Percentiles rank a stretch among this genome's conserved stretches.
phyloP scores from a whole-genome alignment of 2,888 invertebrate genomes.

The Drosophila austrosaltans region DNA sequence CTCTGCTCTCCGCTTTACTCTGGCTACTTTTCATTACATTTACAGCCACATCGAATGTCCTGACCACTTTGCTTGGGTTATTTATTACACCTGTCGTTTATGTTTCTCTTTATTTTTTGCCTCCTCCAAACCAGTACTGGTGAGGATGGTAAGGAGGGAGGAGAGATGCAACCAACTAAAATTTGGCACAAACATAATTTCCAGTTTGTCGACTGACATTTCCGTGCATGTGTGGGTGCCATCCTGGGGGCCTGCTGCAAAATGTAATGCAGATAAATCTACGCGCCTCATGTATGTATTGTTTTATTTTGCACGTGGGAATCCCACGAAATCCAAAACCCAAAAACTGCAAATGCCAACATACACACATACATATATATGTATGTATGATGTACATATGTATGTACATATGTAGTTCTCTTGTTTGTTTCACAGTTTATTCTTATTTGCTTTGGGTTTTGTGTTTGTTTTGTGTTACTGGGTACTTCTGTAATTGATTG shows the following conservation, averaged over 20 bases:
- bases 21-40: slow-evolving; percentile 45
- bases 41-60: slow-evolving; percentile 27
- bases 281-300: slow-evolving; percentile 60
- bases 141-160: slow-evolving; percentile 32
- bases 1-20: slow-evolving; percentile 24
- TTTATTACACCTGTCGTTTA: slow-evolving; percentile 78
- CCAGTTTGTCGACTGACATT: slow-evolving; percentile 76
- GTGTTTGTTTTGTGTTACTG: slow-evolving; percentile 38
- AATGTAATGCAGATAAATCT: slow-evolving; percentile 71
- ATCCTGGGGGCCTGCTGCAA: slow-evolving; percentile 31
- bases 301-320: slow-evolving; percentile 77
- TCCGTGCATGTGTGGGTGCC: slow-evolving; percentile 46
- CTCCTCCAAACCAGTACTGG: background rate
- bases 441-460: slow-evolving; percentile 26
- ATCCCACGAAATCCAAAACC: slow-evolving; percentile 60
- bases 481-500: slow-evolving; percentile 46
- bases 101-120: slow-evolving; percentile 47
- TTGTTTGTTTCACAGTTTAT: slow-evolving; percentile 31
- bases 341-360: slow-evolving; percentile 50
- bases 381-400: slow-evolving; percentile 23
- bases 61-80: slow-evolving; percentile 63
- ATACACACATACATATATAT: slow-evolving; percentile 30
- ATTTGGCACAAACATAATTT: slow-evolving; percentile 78
- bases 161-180: slow-evolving; percentile 61
- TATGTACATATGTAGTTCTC: slow-evolving; percentile 44